Percentiles rank a stretch among this genome's conserved stretches.
Evolutionary conservation across 2,888 invertebrate genomes (phyloP).

Genomic region (Macrophya annulata): DNA sequence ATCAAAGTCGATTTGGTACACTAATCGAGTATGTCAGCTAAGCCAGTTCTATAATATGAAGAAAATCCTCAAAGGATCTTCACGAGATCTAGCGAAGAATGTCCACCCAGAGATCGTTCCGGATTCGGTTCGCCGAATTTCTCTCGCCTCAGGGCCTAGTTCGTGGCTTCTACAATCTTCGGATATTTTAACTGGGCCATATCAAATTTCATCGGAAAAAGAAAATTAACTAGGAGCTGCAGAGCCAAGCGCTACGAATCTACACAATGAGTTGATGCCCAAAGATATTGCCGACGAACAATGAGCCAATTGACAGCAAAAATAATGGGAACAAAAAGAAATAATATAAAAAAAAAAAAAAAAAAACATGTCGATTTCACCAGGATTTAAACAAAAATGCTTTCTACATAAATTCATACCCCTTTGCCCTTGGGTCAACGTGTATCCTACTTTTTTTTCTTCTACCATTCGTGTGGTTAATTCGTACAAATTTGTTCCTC

Average conservation of each 20-base stretch:
- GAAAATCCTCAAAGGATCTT: conserved; percentile 43
- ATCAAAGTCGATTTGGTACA: conserved; percentile 23
- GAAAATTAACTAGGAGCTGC: background rate
- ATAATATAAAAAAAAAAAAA: background rate
- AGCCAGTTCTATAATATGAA: background rate
- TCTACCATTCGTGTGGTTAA: background rate
- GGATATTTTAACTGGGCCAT: conserved; percentile 50
- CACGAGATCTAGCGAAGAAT: conserved; percentile 35
- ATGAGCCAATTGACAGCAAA: conserved; percentile 21
- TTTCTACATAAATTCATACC: conserved; percentile 2
- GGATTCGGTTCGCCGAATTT: conserved; percentile 70
- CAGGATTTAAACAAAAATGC: conserved; percentile 21
- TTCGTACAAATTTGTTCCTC: background rate
- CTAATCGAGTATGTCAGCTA: background rate
- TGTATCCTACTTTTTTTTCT: conserved; percentile 22
- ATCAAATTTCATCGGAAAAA: conserved; percentile 53
- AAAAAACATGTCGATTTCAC: conserved; percentile 39
- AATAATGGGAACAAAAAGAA: background rate
- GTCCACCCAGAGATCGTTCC: conserved; percentile 62
- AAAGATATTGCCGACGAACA: background rate
- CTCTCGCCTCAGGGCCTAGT: conserved; percentile 56
- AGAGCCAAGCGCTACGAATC: conserved; percentile 19
- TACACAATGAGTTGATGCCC: background rate
- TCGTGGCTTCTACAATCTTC: conserved; percentile 42
- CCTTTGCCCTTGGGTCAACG: conserved; percentile 15